These are phyloP conservation scores for Puffinus mauretanicus DNA, from an alignment of 2,113 vertebrate genomes.

Conservation along the genomic window DNA sequence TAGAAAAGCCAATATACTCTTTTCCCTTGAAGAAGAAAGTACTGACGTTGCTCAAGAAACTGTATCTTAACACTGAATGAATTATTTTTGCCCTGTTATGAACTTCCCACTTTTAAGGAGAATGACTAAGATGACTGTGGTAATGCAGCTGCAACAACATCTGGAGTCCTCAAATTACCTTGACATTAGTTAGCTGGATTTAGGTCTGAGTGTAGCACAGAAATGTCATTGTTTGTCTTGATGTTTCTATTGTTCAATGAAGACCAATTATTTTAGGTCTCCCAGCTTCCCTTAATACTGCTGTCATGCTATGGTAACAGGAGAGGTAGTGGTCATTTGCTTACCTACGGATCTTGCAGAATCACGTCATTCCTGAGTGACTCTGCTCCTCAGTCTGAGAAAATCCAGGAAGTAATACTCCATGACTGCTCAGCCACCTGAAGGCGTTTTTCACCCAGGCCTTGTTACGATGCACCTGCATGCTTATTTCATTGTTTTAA, in stretches of 20 bases:
- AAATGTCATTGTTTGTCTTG: conserved; percentile 11
- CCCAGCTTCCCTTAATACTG: background rate
- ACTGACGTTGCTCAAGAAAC: conserved; percentile 11
- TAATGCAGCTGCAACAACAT: conserved; percentile 62
- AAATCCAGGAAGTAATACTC: background rate
- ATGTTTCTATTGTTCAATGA: background rate
- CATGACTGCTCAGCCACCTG: background rate
- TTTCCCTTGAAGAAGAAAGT: conserved; percentile 27
- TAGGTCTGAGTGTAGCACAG: background rate
- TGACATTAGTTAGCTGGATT: conserved; percentile 12
- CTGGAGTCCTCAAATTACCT: conserved; percentile 60
- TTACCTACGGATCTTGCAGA: background rate
- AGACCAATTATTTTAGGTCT: background rate
- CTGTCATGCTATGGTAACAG: background rate
- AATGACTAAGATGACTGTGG: conserved; percentile 27
- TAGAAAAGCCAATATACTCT: background rate
- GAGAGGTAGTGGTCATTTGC: background rate
- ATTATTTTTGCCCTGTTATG: background rate
- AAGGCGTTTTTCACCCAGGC: background rate
- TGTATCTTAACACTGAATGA: background rate
- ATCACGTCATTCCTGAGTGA: background rate
- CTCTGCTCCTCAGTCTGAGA: background rate
- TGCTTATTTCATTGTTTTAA: background rate
- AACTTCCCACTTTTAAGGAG: conserved; percentile 9
- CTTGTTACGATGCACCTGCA: background rate